Evolutionary conservation across 1,140 invertebrate species (phyloP), one percentile per base, ranked within the genome.

Genomic region (Drosophila mojavensis): DNA sequence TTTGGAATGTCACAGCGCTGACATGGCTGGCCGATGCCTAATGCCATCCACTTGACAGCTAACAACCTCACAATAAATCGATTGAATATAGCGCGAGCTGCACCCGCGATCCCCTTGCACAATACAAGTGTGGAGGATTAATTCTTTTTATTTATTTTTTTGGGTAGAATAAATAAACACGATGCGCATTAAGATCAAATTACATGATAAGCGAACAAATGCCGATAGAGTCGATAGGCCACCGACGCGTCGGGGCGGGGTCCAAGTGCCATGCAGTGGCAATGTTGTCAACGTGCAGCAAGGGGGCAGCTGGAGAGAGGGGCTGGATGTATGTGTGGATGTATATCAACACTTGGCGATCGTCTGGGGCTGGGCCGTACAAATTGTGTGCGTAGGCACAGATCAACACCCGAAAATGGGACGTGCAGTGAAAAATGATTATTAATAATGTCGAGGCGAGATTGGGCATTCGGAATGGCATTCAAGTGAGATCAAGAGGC

Each of bases 111-210:
- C 33, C 17, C 48, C 76, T 39, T n/a, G 15, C 26, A 10, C 70
- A 55, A 43, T 28, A 41, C 72, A 81, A 79, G 78, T 71, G 70
- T 78, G 60, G 70, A 82, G 85, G 79, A 85, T 85, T 86, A 86
- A 79, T 85, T 81, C 43, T 17, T 20, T 11, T 47, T 24, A 24
- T 24, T 47, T 45, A n/a, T 84, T 84, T 63, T 54, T 33, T 9
- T 26, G 50, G 68, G 24, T 7, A 48, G 50, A 80, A 81, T 78
- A 79, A 88, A 80, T 70, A 80, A 88, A 89, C 84, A 88, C 70
- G 84, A 75, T 67, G 84, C 71, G 85, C 83, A 88, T 88, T 88
- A 81, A 88, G 84, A 88, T 88, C 84, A 65, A 88, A 88, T 89
- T 89, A 89, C 84, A 61, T 61, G 84, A 88, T 88, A 88, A 66